Percentiles rank a stretch among this genome's conserved stretches.
Evolutionary conservation across 2,113 vertebrate genomes (phyloP).

Genomic region (Ascaphus truei): DNA sequence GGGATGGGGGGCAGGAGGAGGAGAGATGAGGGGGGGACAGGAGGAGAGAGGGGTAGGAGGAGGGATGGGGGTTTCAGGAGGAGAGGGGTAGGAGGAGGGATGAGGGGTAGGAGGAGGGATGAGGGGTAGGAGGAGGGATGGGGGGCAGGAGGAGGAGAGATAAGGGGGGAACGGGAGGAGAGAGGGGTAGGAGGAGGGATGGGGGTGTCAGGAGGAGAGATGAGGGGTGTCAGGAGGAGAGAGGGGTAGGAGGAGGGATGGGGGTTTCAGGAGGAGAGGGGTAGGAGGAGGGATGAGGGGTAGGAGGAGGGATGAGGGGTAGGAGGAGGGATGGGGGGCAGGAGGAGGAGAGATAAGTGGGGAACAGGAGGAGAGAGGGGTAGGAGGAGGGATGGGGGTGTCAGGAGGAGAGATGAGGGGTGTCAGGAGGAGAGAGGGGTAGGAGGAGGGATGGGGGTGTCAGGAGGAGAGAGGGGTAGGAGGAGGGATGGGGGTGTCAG

Average conservation of each 20-base stretch:
- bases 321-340: not conserved
- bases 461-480: not conserved
- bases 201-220: too few relatives aligned
- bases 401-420: not conserved
- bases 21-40: not conserved
- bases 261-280: too few relatives aligned
- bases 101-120: constrained; percentile 24
- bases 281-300: not conserved
- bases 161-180: too few relatives aligned
- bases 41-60: not conserved
- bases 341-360: not conserved
- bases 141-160: too few relatives aligned
- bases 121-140: too few relatives aligned
- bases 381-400: not conserved
- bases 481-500: not conserved
- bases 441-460: not conserved
- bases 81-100: constrained; percentile 1
- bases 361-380: not conserved
- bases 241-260: too few relatives aligned
- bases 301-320: not conserved
- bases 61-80: constrained; percentile 7
- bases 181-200: not conserved
- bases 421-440: not conserved
- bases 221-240: too few relatives aligned
- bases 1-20: not conserved